Base-by-base conservation (phyloP, 2,797 vertebrate species). In the Phaenicophaeus curvirostris region DNA sequence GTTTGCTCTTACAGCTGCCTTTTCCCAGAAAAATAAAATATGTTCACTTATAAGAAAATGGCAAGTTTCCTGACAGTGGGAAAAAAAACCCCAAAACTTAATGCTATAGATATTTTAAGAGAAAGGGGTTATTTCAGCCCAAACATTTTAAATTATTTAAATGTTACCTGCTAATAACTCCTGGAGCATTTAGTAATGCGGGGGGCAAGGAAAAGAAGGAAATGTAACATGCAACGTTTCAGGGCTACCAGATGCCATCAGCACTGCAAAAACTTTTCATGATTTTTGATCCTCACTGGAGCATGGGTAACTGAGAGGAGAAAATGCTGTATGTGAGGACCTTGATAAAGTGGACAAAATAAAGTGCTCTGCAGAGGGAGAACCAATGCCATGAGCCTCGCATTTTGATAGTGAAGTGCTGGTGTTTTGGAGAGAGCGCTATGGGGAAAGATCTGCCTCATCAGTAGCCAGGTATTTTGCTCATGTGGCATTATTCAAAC, bases 171-270 rank as follows among this genome's bases (percentile, higher is more conserved):
- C 35, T 87, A 41, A 24, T 76, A 91, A 53, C 57, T 68, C 35
- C 31, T 42, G 16, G 15, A 73, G 20, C 13, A 3, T 24, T 77
- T 14, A 69, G 51, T 19, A 86, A 89, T 2, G 37, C 25, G 14
- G 27, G 24, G 72, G 73, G 41, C 5, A 50, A 79, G 65, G 90
- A 63, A 68, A 94, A 85, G 75, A 96, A 82, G 67, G 79, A 85
- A 89, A 77, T 0, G 3, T 62, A 71, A 53, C 3, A 8, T 42
- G 68, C 28, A 24, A 51, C 4, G 2, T 90, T 89, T 86, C 19
- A 72, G 89, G 71, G 79, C 82, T 59, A 68, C 87, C 58, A 91
- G 76, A 76, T 88, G 79, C 72, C 85, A 76, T 75, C 73, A 81
- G 69, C 54, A 44, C 66, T 51, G 16, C 79, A 72, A 86, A 77